phyloP scores from a whole-genome alignment of 2,113 vertebrate genomes.

The Xyrauchen texanus region DNA sequence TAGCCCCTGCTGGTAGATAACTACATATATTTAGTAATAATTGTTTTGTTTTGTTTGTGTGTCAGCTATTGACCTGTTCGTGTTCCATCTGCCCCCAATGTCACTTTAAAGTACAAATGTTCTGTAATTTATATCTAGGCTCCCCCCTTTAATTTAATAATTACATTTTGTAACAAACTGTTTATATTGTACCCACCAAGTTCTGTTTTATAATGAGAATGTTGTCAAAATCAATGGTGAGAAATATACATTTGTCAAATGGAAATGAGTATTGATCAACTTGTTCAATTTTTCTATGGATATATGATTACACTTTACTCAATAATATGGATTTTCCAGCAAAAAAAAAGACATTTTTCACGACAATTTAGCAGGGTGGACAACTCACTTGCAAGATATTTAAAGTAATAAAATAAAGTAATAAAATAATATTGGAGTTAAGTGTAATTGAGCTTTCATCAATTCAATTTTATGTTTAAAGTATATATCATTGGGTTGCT shows the following conservation, averaged over 20 bases:
- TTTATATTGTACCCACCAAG: conserved; percentile 70
- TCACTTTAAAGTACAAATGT: conserved; percentile 43
- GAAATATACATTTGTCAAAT: conserved; percentile 71
- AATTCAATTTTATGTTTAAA: too few relatives aligned
- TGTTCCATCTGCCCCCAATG: background rate
- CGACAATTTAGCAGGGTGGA: too few relatives aligned
- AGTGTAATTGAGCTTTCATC: too few relatives aligned
- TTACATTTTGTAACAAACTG: conserved; percentile 69
- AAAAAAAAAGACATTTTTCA: background rate
- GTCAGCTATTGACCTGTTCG: background rate
- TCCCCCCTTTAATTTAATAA: conserved; percentile 61
- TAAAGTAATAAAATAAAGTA: too few relatives aligned
- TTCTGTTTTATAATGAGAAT: conserved; percentile 74
- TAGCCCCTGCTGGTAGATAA: too few relatives aligned
- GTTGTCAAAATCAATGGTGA: conserved; percentile 66
- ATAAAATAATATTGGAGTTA: too few relatives aligned
- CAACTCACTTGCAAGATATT: too few relatives aligned
- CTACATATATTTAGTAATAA: too few relatives aligned
- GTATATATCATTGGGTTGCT: too few relatives aligned
- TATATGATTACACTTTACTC: conserved; percentile 32
- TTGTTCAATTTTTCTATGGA: conserved; percentile 37
- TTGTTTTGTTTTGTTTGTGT: too few relatives aligned
- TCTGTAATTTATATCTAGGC: conserved; percentile 50
- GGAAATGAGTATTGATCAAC: conserved; percentile 67
- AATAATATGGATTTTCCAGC: conserved; percentile 3